These are phyloP conservation scores for Danio tinwini DNA, from an alignment of 2,797 vertebrate genomes.

Conservation along the genomic window DNA sequence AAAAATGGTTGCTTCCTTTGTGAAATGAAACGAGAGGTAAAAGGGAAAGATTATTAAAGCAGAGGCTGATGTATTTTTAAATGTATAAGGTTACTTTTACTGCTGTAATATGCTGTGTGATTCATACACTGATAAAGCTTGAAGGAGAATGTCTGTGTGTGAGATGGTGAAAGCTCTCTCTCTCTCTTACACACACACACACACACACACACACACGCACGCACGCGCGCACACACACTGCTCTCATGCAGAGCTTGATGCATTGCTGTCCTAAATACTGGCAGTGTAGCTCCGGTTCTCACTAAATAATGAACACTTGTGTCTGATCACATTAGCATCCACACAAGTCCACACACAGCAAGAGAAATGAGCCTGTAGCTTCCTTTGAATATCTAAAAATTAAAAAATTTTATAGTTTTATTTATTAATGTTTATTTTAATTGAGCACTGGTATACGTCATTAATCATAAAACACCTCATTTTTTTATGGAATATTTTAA, in stretches of 20 bases:
- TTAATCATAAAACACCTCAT: neutral
- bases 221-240: neutral
- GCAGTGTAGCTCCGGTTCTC: constrained; percentile 11
- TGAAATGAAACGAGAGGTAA: constrained; percentile 85
- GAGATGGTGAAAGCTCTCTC: neutral
- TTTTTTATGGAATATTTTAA: neutral
- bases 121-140: neutral
- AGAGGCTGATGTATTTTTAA: neutral
- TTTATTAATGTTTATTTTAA: too few relatives aligned
- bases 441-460: too few relatives aligned
- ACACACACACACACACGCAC: neutral
- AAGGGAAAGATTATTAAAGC: neutral
- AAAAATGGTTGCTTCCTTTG: constrained; percentile 89
- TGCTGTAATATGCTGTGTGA: neutral
- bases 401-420: neutral
- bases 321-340: constrained; percentile 55
- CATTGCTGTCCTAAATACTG: constrained; percentile 46
- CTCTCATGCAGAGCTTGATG: constrained; percentile 7
- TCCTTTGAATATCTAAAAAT: neutral
- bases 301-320: constrained; percentile 57
- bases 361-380: constrained; percentile 17
- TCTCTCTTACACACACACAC: neutral
- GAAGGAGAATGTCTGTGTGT: constrained; percentile 51
- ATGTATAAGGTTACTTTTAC: neutral
- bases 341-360: constrained; percentile 17